Evolutionary conservation across 1,140 invertebrate genomes (phyloP), one percentile per base, ranked within the genome.

Genomic region (Drosophila arizonae): DNA sequence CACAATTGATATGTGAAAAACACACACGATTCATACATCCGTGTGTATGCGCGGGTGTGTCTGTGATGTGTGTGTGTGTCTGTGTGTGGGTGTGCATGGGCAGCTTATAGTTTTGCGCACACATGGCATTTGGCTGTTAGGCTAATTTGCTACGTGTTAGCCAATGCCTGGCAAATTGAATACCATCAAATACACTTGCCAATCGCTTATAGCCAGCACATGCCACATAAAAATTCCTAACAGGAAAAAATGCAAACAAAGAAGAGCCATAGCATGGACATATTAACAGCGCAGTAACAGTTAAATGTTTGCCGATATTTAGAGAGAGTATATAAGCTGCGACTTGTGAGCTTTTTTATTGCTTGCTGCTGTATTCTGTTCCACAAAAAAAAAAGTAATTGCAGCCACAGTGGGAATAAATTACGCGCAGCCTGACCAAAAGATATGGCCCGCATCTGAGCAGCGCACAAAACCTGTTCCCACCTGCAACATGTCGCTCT

Each of bases 351-450:
- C 70, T 67, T 68, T 66, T 26, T 33, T 33, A 54, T 52, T 56
- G 15, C 28, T 6, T 41, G 4, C 48, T 41, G 45, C 36, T 54
- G 30, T 67, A 30, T 50, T 66, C 30, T 55, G 63, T 67, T 48
- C 70, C 70, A 39, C 67, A 71, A 65, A 72, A 46, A 46, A 9
- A 46, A 6, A 46, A 78, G 84, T 82, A 87, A 87, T 84, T 87
- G 81, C 82, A 72, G 69, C 76, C 82, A 68, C 81, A 82, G 84
- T 87, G 82, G 82, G 82, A 79, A 86, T 87, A 87, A 87, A 87
- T 87, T 84, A 87, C 76, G 84, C 84, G 65, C 58, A 66, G 77
- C 36, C 62, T 84, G 84, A 72, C 82, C 76, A 72, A 60, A 46
- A 87, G 82, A 84, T 87, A 87, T 73, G 76, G 82, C 82, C 82